Base-by-base conservation (phyloP, 2,113 vertebrate genomes). In the Syngnathus scovelli region DNA sequence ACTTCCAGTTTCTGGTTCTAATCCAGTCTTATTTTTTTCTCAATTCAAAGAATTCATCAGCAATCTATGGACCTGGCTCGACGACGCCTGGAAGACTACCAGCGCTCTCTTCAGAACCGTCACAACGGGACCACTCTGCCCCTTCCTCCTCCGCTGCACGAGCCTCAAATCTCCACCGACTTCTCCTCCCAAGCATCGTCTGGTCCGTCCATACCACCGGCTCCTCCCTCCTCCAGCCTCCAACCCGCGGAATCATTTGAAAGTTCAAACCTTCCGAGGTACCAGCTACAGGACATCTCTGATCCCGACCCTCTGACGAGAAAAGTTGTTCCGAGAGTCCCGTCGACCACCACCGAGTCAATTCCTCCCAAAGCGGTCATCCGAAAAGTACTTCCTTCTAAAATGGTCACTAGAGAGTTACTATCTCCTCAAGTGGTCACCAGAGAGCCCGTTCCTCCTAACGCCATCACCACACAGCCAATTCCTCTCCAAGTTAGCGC, bases 21-120 rank as follows among this genome's bases (percentile, higher is more conserved):
- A 48, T 16, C 3, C 44, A 13, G 16, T 43, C 11, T 15, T 13
- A 16, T 19, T 39, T 61, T 27, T 46, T n/a, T 21, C 11, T 9
- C 56, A 18, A 27, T 16, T 62, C 55, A 46, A 7, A 99, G 96
- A 73, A 60, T 91, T 68, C 94, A 96, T 73, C 89, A 86, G 78
- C 89, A 88, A 16, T 92, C 91, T 0, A 66, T 93, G 67, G 92
- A 93, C 70, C 91, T 89, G 72, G 93, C 93, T 71, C 88, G 88
- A 7, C 91, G 82, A 39, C 88, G 23, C 27, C 88, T 99, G 36
- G 88, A 93, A 16, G 91, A 96, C 19, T 96, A 97, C 86, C 94
- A 96, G 84, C 77, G 79, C 37, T 73, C 89, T 33, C 64, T 98
- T 69, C 92, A 79, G 63, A 77, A 85, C 43, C 92, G 85, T 54